These are phyloP conservation scores for Taphrorychus bicolor DNA, from an alignment of 2,888 invertebrate genomes.

Conservation along the genomic window DNA sequence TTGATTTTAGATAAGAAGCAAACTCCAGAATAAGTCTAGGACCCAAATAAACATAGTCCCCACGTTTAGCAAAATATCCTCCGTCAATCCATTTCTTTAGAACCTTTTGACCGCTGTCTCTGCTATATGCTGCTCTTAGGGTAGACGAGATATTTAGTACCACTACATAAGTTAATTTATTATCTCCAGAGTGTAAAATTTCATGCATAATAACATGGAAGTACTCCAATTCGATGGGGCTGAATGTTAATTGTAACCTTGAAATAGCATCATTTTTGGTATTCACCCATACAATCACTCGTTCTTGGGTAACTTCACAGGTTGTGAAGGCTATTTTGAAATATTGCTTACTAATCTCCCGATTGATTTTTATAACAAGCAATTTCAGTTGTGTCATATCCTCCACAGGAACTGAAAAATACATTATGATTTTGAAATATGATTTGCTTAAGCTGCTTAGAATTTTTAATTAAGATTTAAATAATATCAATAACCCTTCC, in stretches of 20 bases:
- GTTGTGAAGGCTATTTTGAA: slow-evolving; percentile 48
- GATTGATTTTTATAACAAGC: slow-evolving; percentile 49
- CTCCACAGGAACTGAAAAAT: slow-evolving; percentile 43
- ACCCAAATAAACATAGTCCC: slow-evolving; percentile 51
- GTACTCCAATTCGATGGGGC: slow-evolving; percentile 51
- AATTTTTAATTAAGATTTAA: no score
- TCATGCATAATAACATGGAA: slow-evolving; percentile 53
- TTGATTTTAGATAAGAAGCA: slow-evolving; percentile 49
- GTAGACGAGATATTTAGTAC: slow-evolving; percentile 52
- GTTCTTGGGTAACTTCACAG: slow-evolving; percentile 52
- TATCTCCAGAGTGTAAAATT: slow-evolving; percentile 48
- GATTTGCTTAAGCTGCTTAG: no score
- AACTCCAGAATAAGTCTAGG: slow-evolving; percentile 52
- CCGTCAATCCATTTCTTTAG: slow-evolving; percentile 49
- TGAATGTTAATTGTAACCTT: slow-evolving; percentile 48
- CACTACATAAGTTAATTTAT: slow-evolving; percentile 47
- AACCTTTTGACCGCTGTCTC: slow-evolving; percentile 49
- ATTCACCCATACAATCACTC: slow-evolving; percentile 50
- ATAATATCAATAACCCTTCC: no score
- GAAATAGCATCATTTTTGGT: slow-evolving; percentile 52
- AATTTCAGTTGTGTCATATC: slow-evolving; percentile 43
- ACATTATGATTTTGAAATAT: no score
- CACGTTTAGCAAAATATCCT: slow-evolving; percentile 51
- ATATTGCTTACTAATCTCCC: slow-evolving; percentile 49
- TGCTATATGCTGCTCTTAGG: slow-evolving; percentile 44